phyloP scores from a whole-genome alignment of 2,797 vertebrate species.

The Cirrhinus mrigala region DNA sequence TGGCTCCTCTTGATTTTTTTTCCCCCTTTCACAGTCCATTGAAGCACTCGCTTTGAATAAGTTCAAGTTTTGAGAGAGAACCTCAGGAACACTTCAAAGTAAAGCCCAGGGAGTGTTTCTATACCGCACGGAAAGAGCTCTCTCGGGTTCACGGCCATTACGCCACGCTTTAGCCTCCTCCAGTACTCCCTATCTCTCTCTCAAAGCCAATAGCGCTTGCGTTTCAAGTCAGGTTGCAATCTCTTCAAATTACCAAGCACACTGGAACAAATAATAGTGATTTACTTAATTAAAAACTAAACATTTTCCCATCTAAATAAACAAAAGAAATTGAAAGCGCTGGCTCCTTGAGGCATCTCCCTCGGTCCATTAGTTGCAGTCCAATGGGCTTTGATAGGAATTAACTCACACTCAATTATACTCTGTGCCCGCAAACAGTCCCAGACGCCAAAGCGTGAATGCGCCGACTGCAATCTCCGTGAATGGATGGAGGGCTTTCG shows the following conservation, averaged over 20 bases:
- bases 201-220: slow-evolving; percentile 65
- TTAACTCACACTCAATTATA: slow-evolving; percentile 80
- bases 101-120: slow-evolving; percentile 32
- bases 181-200: slow-evolving; percentile 55
- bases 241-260: slow-evolving; percentile 75
- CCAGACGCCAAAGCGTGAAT: slow-evolving; percentile 68
- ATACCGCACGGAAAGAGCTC: slow-evolving; percentile 33
- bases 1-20: not conserved
- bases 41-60: slow-evolving; percentile 38
- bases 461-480: slow-evolving; percentile 71
- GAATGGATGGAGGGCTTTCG: slow-evolving; percentile 65
- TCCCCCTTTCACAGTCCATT: slow-evolving; percentile 9
- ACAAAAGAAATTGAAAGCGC: slow-evolving; percentile 77
- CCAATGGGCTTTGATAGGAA: slow-evolving; percentile 83
- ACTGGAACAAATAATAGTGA: slow-evolving; percentile 81
- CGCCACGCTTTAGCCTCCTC: slow-evolving; percentile 44
- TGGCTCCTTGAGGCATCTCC: slow-evolving; percentile 76
- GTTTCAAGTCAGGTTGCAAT: slow-evolving; percentile 73
- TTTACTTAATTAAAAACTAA: slow-evolving; percentile 84
- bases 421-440: slow-evolving; percentile 72
- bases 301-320: slow-evolving; percentile 80
- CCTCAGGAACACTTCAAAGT: slow-evolving; percentile 23
- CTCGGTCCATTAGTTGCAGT: slow-evolving; percentile 81
- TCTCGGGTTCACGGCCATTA: slow-evolving; percentile 54
- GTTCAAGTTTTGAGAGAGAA: slow-evolving; percentile 45